Base-by-base conservation (phyloP, 2,113 vertebrate species). In the Platysteira castanea region DNA sequence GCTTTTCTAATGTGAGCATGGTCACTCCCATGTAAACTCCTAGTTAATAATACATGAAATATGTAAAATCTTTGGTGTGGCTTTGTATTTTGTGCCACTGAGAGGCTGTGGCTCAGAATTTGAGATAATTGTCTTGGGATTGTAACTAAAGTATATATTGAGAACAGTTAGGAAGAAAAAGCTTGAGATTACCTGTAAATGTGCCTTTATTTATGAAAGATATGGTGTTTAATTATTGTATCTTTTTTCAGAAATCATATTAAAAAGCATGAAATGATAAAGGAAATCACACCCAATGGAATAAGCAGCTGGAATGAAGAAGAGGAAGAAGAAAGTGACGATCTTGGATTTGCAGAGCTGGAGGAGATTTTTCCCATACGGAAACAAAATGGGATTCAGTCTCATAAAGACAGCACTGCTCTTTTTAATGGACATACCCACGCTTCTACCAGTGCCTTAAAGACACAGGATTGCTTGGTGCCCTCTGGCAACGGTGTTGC, bases 371-470 rank as follows among this genome's bases (percentile, higher is more conserved):
- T 95, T 94, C 96, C 96, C 28, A 94, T 79, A 84, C 41, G 50
- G 84, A 98, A 97, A 81, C 97, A 97, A 37, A 98, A 97, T 13
- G 97, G 97, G 95, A 84, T 97, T 94, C 96, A 97, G 12, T 95
- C 94, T 95, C 96, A 91, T 88, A 96, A 92, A 96, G 98, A 97
- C 96, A 96, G 89, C 47, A 11, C 88, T 95, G 97, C 94, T 80
- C 92, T 97, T 97, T 98, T 98, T 91, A 99, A 99, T 30, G 99
- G 99, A 98, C 98, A 98, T 79, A 57, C 96, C 97, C 98, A 95
- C 83, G 96, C 96, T 96, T 96, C 97, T 97, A 98, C 99, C 92
- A 98, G 99, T 99, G 99, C 99, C 99, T 99, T 99, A 99, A 99
- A 98, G 97, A 98, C 96, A 78, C 98, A 98, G 97, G 98, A 98